phyloP scores from a whole-genome alignment of 92 coral and sea anemone species.

The Muricea muricata region DNA sequence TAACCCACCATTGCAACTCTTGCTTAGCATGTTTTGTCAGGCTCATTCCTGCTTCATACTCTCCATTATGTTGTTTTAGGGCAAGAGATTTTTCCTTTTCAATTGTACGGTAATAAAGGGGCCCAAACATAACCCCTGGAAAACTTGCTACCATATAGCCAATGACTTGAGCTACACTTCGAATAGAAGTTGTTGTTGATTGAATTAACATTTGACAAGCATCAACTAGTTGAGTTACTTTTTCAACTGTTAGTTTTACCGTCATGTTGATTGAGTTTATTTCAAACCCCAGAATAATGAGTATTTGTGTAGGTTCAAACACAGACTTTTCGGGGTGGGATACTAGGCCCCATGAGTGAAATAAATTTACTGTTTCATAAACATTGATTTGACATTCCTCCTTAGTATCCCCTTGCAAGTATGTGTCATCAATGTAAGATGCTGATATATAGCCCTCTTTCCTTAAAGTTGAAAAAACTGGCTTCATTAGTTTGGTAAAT shows the following conservation, averaged over 20 bases:
- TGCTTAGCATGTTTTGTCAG: neutral
- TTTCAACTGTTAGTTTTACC: conserved; percentile 54
- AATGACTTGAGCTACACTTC: too few relatives aligned
- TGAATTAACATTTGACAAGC: conserved; percentile 28
- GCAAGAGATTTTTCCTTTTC: conserved; percentile 46
- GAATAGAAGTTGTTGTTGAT: neutral
- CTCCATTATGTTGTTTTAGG: neutral
- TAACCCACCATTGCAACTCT: conserved; percentile 40
- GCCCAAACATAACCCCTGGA: too few relatives aligned
- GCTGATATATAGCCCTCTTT: conserved; percentile 43
- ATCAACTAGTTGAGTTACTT: conserved; percentile 30
- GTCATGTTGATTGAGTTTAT: conserved; percentile 68
- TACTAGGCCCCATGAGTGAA: conserved; percentile 53
- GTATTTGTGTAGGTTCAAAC: conserved; percentile 50
- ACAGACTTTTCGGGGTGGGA: conserved; percentile 57
- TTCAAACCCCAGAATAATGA: conserved; percentile 60
- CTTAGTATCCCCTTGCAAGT: conserved; percentile 40
- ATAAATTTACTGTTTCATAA: conserved; percentile 45
- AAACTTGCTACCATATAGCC: too few relatives aligned
- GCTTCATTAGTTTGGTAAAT: conserved; percentile 60
- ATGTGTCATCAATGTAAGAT: conserved; percentile 59
- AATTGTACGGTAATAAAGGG: too few relatives aligned
- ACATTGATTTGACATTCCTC: conserved; percentile 35
- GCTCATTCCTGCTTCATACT: too few relatives aligned
- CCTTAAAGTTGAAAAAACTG: conserved; percentile 48